These are phyloP conservation scores for Nyctalus aviator DNA, from an alignment of 2,797 vertebrate species.

Conservation along the genomic window DNA sequence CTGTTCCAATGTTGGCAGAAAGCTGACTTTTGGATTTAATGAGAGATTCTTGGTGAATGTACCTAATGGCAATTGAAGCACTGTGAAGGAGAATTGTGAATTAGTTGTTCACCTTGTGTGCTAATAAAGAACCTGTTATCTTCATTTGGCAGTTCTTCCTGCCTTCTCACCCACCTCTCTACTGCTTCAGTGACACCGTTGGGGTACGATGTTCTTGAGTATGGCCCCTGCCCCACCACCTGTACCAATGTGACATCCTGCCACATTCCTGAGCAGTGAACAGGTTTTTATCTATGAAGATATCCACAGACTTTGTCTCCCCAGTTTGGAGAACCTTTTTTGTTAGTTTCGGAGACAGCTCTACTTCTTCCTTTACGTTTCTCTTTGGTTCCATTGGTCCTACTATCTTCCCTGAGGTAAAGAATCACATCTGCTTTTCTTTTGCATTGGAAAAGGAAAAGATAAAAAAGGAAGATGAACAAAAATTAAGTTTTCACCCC, in stretches of 20 bases:
- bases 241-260: neutral
- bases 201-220: neutral
- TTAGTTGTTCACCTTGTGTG: neutral
- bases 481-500: neutral
- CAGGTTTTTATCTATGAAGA: neutral
- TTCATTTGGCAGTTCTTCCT: neutral
- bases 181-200: neutral
- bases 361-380: neutral
- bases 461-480: neutral
- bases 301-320: neutral
- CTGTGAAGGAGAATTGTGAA: neutral
- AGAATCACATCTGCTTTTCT: neutral
- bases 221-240: neutral
- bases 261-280: neutral
- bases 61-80: neutral
- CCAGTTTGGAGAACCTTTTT: neutral
- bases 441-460: constrained; percentile 9
- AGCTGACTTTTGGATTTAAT: neutral
- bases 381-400: neutral
- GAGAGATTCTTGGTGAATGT: neutral
- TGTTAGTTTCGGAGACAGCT: neutral
- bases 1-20: neutral
- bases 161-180: neutral
- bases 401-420: neutral
- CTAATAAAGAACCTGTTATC: neutral